Percentiles rank a stretch among this genome's conserved stretches.
These are phyloP conservation scores for Cylindroiulus punctatus DNA, from an alignment of 2,888 invertebrate species.

Conservation along the genomic window DNA sequence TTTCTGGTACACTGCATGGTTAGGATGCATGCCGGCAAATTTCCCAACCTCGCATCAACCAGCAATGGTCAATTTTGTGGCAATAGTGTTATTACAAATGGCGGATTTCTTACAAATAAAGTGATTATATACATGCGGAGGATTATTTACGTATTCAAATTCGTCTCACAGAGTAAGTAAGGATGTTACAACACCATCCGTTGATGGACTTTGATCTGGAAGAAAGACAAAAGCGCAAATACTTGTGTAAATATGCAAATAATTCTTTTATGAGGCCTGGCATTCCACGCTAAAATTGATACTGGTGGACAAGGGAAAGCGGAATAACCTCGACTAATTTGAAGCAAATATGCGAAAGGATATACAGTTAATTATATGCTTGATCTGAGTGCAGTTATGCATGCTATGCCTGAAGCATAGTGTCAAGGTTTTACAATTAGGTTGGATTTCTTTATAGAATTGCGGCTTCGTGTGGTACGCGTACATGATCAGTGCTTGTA, in stretches of 20 bases:
- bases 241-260: not conserved
- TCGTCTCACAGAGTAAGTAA: not conserved
- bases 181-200: not conserved
- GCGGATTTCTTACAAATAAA: constrained; percentile 39
- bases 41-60: not conserved
- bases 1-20: not conserved
- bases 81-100: constrained; percentile 30
- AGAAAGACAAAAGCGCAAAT: not conserved
- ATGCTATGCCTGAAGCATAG: no score
- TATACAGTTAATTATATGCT: not conserved
- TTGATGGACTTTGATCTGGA: not conserved
- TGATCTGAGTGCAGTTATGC: not conserved
- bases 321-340: not conserved
- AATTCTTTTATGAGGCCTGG: not conserved
- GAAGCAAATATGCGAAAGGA: not conserved
- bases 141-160: constrained; percentile 37
- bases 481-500: no score
- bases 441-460: no score
- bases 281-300: constrained; percentile 26
- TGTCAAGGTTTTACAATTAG: no score
- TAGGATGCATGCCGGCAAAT: not conserved
- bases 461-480: no score
- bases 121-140: constrained; percentile 13
- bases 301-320: constrained; percentile 19
- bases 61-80: constrained; percentile 17